Evolutionary conservation across 2,888 invertebrate species (phyloP).

Genomic region (Eumerus sabulonum): DNA sequence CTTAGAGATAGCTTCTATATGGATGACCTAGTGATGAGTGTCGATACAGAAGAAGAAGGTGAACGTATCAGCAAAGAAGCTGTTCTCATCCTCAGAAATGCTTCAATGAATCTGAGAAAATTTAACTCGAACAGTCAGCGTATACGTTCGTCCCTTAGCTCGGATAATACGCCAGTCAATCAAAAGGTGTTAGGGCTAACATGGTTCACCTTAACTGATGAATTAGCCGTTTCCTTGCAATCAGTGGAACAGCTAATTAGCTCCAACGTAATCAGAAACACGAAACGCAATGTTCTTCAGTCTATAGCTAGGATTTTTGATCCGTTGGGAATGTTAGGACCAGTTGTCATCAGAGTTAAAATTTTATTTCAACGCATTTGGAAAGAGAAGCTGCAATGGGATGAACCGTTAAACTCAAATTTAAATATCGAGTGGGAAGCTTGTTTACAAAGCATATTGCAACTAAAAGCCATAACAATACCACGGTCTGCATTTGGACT

Average conservation of each 20-base stretch:
- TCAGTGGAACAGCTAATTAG: too few relatives aligned
- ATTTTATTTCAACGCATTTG: constrained; percentile 3
- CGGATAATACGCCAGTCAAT: too few relatives aligned
- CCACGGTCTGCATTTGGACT: neutral
- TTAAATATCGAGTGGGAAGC: constrained; percentile 15
- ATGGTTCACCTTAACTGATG: constrained; percentile 1
- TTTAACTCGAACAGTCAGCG: neutral
- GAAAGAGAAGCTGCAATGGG: constrained; percentile 19
- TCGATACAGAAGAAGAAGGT: constrained; percentile 2
- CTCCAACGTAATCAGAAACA: neutral
- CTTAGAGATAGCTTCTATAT: constrained; percentile 21
- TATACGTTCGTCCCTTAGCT: too few relatives aligned
- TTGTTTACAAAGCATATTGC: constrained; percentile 10
- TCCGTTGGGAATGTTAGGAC: constrained; percentile 10
- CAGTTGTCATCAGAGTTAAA: constrained; percentile 7
- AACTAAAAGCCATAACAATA: constrained; percentile 25
- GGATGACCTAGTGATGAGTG: constrained; percentile 14
- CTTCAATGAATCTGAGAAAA: neutral
- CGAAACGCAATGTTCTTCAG: constrained; percentile 13
- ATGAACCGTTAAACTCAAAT: too few relatives aligned
- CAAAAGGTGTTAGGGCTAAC: too few relatives aligned
- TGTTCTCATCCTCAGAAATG: neutral
- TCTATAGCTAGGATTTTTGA: constrained; percentile 4
- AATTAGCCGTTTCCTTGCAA: neutral
- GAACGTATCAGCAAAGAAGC: too few relatives aligned